Base-by-base conservation (phyloP, 2,888 invertebrate genomes). In the Metallyticus violacea region DNA sequence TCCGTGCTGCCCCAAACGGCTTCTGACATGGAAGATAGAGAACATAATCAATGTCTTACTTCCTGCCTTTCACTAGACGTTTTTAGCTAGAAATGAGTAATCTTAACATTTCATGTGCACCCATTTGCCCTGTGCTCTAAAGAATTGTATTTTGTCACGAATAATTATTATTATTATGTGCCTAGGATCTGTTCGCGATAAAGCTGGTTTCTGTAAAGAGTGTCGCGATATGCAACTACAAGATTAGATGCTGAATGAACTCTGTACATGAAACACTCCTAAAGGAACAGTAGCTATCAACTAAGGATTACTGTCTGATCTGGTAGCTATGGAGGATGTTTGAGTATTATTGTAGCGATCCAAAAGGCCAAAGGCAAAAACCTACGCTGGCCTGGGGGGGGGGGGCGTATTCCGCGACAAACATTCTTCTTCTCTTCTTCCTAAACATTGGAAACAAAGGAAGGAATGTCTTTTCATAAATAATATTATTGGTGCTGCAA, bases 11-110 rank as follows among this genome's bases (percentile, higher is more conserved):
- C 15, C 3, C 40, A 15, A 62, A 62, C 40, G 40, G 40, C 40
- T 22, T 62, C 40, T 62, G 40, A 62, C 40, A 62, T 15, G 15
- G 4, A 62, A 62, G 15, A 15, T 62, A 62, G 40, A 82, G 62
- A 82, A 82, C 4, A 27, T 76, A 82, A 82, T 82, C 82, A 82
- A 82, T 82, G 76, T 26, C 76, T 30, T n/a, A 82, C 82, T 82
- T 82, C 82, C 82, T 40, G 82, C 15, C 15, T 15, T 62, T 62
- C 15, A 15, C 40, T 62, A 62, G 40, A 62, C 15, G 4, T 62
- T 62, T 62, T 62, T 4, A 62, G 40, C 40, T 62, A 62, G 40
- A 62, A 62, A 62, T 62, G 40, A 62, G 40, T 62, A 62, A 62
- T 62, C 40, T 22, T 62, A 62, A 22, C 40, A 62, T 62, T 62